Conservation (phyloP, 2,797 vertebrate genomes). For the Sebastes matsubarae region DNA sequence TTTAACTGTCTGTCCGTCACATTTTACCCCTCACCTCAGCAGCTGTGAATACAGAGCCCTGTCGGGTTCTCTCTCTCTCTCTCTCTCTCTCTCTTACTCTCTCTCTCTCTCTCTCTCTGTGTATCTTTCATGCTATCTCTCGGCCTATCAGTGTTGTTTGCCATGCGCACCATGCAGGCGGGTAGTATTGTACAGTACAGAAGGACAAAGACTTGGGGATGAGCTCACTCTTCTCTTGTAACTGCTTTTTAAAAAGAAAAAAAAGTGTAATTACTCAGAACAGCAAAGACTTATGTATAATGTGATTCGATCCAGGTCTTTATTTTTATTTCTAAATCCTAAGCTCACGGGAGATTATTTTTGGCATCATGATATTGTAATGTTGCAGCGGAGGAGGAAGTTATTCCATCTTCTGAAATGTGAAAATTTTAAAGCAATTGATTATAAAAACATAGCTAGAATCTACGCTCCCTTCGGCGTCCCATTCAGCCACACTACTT, state of each 20-base stretch:
- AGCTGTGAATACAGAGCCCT: conserved; percentile 85
- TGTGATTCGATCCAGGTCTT: conserved; percentile 66
- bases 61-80: conserved; percentile 60
- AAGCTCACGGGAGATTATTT: conserved; percentile 14
- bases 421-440: conserved; percentile 63
- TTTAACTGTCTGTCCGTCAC: conserved; percentile 80
- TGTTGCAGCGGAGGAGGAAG: conserved; percentile 57
- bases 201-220: conserved; percentile 78
- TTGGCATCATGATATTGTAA: conserved; percentile 55
- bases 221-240: conserved; percentile 73
- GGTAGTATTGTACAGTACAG: conserved; percentile 84
- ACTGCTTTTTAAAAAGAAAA: conserved; percentile 43
- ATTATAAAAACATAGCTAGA: conserved; percentile 37
- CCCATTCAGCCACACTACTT: conserved; percentile 22
- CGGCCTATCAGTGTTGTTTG: conserved; percentile 85
- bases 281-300: conserved; percentile 66
- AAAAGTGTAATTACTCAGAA: conserved; percentile 62
- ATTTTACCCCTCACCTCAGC: conserved; percentile 79
- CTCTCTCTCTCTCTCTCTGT: conserved; percentile 28
- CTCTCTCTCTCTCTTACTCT: not conserved
- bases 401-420: conserved; percentile 67
- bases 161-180: conserved; percentile 76
- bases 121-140: conserved; percentile 65
- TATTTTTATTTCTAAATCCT: conserved; percentile 24
- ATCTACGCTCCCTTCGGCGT: conserved; percentile 22